Evolutionary conservation across 2,113 vertebrate species (phyloP), one percentile per base, ranked within the genome.

Genomic region (Cephalophus harveyi): DNA sequence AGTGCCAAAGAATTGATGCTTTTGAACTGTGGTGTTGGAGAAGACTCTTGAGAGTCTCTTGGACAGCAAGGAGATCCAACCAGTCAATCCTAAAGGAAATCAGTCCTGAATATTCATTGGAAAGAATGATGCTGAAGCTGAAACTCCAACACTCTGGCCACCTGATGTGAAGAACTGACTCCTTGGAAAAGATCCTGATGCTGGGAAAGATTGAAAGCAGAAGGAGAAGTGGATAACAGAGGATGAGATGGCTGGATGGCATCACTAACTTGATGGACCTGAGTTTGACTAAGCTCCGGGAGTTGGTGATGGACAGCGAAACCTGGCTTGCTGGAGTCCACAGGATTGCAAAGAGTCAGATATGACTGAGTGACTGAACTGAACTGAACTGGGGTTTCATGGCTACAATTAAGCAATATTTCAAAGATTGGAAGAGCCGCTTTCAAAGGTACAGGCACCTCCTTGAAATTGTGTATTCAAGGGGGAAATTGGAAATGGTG

Each of bases 401-500:
- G 62, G 95, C 90, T 94, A 91, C 12, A 84, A 88, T 97, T 96
- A 95, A 97, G 89, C 82, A 88, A 94, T 91, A 92, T 97, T 96
- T 96, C 97, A 94, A 96, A 97, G 94, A 89, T 23, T 81, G 78
- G 60, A 97, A 96, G 96, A 97, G 97, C 91, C 60, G 52, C 89
- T 98, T 97, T 94, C 94, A 94, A 98, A 98, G 93, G 83, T 91
- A 88, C n/a, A 89, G 60, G 71, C 71, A 84, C 87, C 89, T 96
- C 95, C 95, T 98, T 98, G 94, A 97, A 98, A 97, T 74, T 87
- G 94, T 83, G 62, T 87, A 86, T 97, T 89, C 88, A 67, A 93
- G 83, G 71, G 48, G 88, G 90, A 97, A 97, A 98, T 96, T 83
- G 83, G 94, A 97, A 95, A 92, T 97, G 94, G 91, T 83, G n/a